Base-by-base conservation (phyloP, 1,140 invertebrate genomes). In the Ericerus pela region DNA sequence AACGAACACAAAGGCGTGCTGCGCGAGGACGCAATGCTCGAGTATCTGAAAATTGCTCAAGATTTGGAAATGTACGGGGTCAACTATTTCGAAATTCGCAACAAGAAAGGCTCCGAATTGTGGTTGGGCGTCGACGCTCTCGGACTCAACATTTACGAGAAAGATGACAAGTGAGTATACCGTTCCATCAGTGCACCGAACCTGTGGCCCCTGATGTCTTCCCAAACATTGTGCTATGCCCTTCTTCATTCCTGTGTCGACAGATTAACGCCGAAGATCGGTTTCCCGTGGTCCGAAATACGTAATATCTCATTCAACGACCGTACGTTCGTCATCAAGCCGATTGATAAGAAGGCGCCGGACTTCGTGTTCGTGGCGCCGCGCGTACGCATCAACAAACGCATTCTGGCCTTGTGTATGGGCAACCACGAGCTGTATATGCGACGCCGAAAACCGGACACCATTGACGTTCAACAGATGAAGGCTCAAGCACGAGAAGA, bases 241-340 rank as follows among this genome's bases (percentile, higher is more conserved):
- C 10, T 33, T 33, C n/a, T n/a, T 33, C 10, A 33, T 33, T 33
- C 10, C 31, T 33, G 62, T 56, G 72, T 72, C n/a, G n/a, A 56
- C 70, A 84, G 82, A 69, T 75, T 89, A 62, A 96, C 88, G 54
- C 93, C 87, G 2, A 99, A 99, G 75, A 98, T 99, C 71, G 96
- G 96, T 57, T 99, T 99, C 72, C 96, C 96, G 1, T 99, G 96
- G 96, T 96, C 93, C 54, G 96, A 99, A 75, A 99, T 99, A 67
- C 81, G 95, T 62, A 99, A 99, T 71, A 98, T 99, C 67, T 96
- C 94, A 24, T 99, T 98, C 73, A 98, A 97, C 70, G 96, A 98
- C 70, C 88, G 93, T 68, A 97, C 97, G 73, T 99, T 99, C 75
- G 93, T 98, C 62, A 99, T 99, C 67, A 98, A 99, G 73, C 96